Evolutionary conservation across 2,888 invertebrate genomes (phyloP), one percentile per base, ranked within the genome.

Genomic region (Auanema freiburgensis): DNA sequence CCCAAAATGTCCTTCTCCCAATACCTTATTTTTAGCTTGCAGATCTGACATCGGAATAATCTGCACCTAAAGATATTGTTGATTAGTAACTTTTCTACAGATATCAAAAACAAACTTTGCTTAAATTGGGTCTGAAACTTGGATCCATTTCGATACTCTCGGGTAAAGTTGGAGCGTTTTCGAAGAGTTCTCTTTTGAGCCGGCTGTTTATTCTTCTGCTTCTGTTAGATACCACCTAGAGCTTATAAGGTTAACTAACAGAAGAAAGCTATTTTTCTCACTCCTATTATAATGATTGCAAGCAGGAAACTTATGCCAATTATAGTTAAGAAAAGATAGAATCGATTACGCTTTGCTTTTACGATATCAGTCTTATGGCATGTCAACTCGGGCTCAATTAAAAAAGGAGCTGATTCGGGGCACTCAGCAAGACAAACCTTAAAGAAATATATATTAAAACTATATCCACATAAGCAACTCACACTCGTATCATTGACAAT

Each of bases 1-100:
- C 42, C 81, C 81, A 54, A 81, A 81, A 0, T 79, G 81, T 1
- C 81, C 81, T 8, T 66, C 59, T 24, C 81, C 81, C 33, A 81
- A 69, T 24, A 68, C 68, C 12, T 61, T 68, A 11, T 54, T 61
- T 41, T 67, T 72, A 25, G 66, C 69, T 43, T 71, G 67, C 6
- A 81, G 67, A 43, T 79, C 77, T 16, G 77, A 73, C 8, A 71
- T 65, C 8, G 77, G 60, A 44, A 81, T 82, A 18, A 82, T 61
- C 11, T 63, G 64, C 43, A 81, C 60, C 33, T 79, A 24, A 54
- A 57, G 14, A 3, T 33, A 44, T 21, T 40, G 25, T 14, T 51
- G 57, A n/a, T n/a, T n/a, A n/a, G n/a, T n/a, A n/a, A n/a, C 33
- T 24, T 43, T 8, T 33, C 4, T 50, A n/a, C 6, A 2, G 33